Evolutionary conservation across 2,113 vertebrate species (phyloP), one percentile per base, ranked within the genome.

Genomic region (Saguinus imperator): DNA sequence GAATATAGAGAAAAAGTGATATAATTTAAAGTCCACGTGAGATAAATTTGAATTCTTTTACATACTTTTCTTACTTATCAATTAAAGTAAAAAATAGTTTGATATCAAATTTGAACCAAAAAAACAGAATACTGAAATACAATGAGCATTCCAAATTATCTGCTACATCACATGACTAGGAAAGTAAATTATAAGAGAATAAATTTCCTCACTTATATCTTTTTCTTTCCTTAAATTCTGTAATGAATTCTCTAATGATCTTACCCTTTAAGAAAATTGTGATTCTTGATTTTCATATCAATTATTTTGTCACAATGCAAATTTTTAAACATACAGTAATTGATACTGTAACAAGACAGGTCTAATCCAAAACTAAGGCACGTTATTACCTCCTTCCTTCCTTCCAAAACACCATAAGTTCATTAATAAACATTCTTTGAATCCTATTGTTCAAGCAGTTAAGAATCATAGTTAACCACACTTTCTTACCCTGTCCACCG

Each of bases 221-320:
- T 80, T 85, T 89, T 37, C 89, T 95, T 96, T 83, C 70, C n/a
- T 83, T 89, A 91, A 90, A 80, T 92, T 94, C 75, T 94, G 8
- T 84, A 57, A 52, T 79, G 83, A 57, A 57, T 57, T 73, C 57
- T 90, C 1, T 94, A 82, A 77, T 84, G 73, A 61, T 66, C 64
- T 91, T 72, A 91, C 8, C 23, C 6, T 82, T 55, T 83, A 79
- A 61, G 68, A 25, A 83, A 83, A 73, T 91, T 85, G 48, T 37
- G 43, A 91, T 25, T 80, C 72, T 93, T 92, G 70, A 80, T 94
- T 92, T 98, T 90, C 37, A 72, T 7, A 58, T 80, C 45, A 66
- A 7, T 77, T 79, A 35, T 81, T 95, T 97, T 94, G 32, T 86
- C 76, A 80, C 52, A 21, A 21, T 25, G 73, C 11, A 91, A 37